Evolutionary conservation across 2,888 invertebrate species (phyloP).

Genomic region (Ariolimax columbianus): DNA sequence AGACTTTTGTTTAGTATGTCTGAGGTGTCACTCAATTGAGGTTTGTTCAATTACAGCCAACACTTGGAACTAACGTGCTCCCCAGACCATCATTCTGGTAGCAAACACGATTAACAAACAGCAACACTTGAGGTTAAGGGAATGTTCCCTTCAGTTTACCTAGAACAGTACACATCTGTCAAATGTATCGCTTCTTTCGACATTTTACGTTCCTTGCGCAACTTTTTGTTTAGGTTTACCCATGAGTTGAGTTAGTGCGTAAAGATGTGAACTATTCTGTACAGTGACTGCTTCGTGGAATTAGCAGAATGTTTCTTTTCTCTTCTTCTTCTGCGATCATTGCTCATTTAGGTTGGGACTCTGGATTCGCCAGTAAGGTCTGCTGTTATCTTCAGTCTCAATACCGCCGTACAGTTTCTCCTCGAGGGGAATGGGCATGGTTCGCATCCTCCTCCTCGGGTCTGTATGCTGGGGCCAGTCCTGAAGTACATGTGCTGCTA

Average conservation of each 20-base stretch:
- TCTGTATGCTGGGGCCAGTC: too few species aligned
- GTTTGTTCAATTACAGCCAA: conserved; percentile 5
- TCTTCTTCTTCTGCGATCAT: too few species aligned
- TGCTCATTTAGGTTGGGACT: too few species aligned
- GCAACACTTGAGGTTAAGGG: background rate
- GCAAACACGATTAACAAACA: conserved; percentile 33
- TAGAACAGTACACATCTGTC: conserved; percentile 26
- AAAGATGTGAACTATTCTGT: background rate
- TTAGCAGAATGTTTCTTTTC: background rate
- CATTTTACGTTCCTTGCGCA: background rate
- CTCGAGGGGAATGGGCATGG: too few species aligned
- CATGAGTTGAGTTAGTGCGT: background rate
- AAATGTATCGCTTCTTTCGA: background rate
- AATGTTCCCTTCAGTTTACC: conserved; percentile 5
- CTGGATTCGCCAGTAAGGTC: too few species aligned
- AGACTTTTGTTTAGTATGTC: background rate
- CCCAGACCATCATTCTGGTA: background rate
- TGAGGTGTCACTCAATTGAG: conserved; percentile 12
- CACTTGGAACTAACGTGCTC: conserved; percentile 7
- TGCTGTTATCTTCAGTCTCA: too few species aligned
- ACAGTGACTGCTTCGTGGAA: background rate
- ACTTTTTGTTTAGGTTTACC: background rate
- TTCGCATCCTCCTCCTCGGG: too few species aligned
- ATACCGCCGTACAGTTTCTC: too few species aligned
- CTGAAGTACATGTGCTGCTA: too few species aligned